phyloP scores from a whole-genome alignment of 2,888 invertebrate genomes.

The Diachrysia chrysitis region DNA sequence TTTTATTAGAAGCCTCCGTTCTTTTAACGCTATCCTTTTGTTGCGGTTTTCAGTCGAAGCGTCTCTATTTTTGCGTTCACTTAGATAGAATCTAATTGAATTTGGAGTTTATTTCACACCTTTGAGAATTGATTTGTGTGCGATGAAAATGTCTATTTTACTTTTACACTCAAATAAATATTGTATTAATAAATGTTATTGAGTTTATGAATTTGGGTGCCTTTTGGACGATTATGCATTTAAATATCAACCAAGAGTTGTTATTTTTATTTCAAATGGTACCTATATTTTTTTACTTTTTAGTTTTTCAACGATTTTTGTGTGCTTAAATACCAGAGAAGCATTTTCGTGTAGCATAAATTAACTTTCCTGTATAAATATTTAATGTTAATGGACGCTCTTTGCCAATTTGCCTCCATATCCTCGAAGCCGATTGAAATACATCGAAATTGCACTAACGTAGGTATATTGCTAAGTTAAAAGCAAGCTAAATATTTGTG shows the following conservation, averaged over 20 bases:
- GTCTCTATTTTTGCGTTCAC: slow-evolving; percentile 57
- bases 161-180: neutral
- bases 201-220: too few relatives aligned
- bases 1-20: slow-evolving; percentile 77
- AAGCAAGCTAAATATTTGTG: slow-evolving; percentile 2
- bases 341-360: slow-evolving; percentile 6
- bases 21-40: slow-evolving; percentile 74
- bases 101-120: slow-evolving; percentile 54
- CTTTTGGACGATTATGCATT: too few relatives aligned
- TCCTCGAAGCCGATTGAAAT: slow-evolving; percentile 15
- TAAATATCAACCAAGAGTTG: too few relatives aligned
- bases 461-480: slow-evolving; percentile 12
- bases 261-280: too few relatives aligned
- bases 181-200: neutral
- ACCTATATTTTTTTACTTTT: too few relatives aligned
- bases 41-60: slow-evolving; percentile 55
- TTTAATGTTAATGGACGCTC: neutral
- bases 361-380: neutral
- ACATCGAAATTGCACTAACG: slow-evolving; percentile 41
- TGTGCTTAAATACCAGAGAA: neutral
- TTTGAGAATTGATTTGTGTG: neutral
- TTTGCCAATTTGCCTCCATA: neutral
- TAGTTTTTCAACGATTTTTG: neutral
- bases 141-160: neutral
- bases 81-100: slow-evolving; percentile 60